A percentile compares a stretch with the other conserved stretches of the same genome.
Evolutionary conservation across 2,888 invertebrate species (phyloP).

Genomic region (Yponomeuta sedellus): DNA sequence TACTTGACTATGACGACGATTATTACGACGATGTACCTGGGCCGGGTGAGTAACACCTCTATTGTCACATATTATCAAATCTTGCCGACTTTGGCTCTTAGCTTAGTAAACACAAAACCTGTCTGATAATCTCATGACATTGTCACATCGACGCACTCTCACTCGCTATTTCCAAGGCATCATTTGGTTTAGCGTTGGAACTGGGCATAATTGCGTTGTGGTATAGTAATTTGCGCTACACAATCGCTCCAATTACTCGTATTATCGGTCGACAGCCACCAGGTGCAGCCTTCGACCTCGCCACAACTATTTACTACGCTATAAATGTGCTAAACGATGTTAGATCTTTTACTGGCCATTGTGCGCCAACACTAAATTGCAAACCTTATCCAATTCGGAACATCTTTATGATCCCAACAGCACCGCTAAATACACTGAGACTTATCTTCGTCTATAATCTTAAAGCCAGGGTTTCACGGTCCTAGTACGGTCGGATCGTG

Average conservation of each 20-base stretch:
- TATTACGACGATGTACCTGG: slow-evolving; percentile 80
- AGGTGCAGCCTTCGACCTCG: slow-evolving; percentile 30
- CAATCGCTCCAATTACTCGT: slow-evolving; percentile 45
- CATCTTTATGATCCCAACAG: not conserved
- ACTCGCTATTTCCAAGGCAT: no score
- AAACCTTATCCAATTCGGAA: not conserved
- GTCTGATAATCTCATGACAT: no score
- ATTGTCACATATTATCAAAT: no score
- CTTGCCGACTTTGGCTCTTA: not conserved
- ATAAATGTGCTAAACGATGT: not conserved
- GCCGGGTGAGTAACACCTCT: slow-evolving; percentile 41
- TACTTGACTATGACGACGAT: slow-evolving; percentile 81
- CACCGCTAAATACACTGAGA: no score
- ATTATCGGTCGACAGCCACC: slow-evolving; percentile 43
- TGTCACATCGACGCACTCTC: no score
- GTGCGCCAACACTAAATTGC: no score
- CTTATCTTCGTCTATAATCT: no score
- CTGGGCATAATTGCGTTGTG: not conserved
- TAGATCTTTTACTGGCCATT: not conserved
- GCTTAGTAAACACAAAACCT: not conserved
- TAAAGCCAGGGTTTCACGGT: no score
- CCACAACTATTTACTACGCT: slow-evolving; percentile 21
- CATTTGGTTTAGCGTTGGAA: no score
- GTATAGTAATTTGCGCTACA: slow-evolving; percentile 19
- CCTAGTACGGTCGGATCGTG: no score